Evolutionary conservation across 2,888 invertebrate genomes (phyloP).

Genomic region (Acleris cristana): DNA sequence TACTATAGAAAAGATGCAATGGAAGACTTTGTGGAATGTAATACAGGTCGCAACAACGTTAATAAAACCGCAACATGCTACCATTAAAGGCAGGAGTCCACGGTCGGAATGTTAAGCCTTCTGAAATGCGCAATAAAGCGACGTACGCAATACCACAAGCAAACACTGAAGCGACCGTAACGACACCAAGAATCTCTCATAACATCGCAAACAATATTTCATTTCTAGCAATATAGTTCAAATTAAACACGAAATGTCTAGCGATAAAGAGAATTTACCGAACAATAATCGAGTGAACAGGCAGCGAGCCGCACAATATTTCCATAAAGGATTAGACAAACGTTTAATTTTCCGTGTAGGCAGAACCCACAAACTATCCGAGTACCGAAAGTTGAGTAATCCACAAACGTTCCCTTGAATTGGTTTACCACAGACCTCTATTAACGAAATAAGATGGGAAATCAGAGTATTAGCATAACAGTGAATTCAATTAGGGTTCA

Average conservation of each 20-base stretch:
- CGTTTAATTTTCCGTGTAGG: conserved; percentile 64
- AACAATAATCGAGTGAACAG: conserved; percentile 39
- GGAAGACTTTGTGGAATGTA: conserved; percentile 62
- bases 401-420: conserved; percentile 81
- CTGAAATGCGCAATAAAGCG: conserved; percentile 68
- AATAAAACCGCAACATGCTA: conserved; percentile 72
- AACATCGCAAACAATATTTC: conserved; percentile 53
- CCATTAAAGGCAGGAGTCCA: conserved; percentile 63
- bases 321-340: conserved; percentile 58
- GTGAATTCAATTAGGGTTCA: conserved; percentile 82
- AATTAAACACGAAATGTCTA: conserved; percentile 12
- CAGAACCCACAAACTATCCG: conserved; percentile 69
- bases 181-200: conserved; percentile 45
- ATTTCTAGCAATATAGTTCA: conserved; percentile 41
- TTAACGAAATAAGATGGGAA: conserved; percentile 84
- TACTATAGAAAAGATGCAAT: conserved; percentile 43
- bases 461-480: conserved; percentile 84
- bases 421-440: conserved; percentile 82
- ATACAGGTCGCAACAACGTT: conserved; percentile 67
- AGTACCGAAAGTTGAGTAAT: conserved; percentile 77
- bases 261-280: conserved; percentile 1
- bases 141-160: conserved; percentile 60
- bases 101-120: conserved; percentile 65
- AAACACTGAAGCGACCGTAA: conserved; percentile 45
- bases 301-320: conserved; percentile 48